These are phyloP conservation scores for Eupithecia vulgata DNA, from an alignment of 2,888 invertebrate species.

Conservation along the genomic window DNA sequence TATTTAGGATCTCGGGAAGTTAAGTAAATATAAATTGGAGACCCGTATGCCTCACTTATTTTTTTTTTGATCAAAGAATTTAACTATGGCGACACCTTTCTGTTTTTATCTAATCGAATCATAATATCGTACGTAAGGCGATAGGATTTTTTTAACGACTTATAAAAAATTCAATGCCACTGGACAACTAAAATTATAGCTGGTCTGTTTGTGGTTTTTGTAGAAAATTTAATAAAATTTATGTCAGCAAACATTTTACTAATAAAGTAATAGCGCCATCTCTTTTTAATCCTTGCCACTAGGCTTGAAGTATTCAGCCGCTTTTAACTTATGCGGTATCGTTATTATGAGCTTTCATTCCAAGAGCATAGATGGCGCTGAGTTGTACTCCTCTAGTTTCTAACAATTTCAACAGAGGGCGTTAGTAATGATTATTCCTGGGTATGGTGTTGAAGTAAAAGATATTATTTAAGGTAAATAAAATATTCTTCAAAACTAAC, in stretches of 20 bases:
- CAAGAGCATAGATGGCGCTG: constrained; percentile 35
- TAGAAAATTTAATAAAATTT: not conserved
- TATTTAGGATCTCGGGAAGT: not conserved
- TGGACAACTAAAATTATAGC: not conserved
- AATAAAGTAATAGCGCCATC: constrained; percentile 30
- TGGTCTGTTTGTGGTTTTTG: not conserved
- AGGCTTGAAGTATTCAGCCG: not conserved
- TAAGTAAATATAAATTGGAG: not conserved
- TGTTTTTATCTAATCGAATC: not conserved
- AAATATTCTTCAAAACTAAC: not conserved
- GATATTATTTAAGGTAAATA: not conserved
- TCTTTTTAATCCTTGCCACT: not conserved
- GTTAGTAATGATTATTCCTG: constrained; percentile 23
- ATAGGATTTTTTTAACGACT: not conserved
- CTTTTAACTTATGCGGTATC: not conserved
- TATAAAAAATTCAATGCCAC: too few species aligned
- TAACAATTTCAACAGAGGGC: constrained; percentile 43
- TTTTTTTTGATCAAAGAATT: not conserved
- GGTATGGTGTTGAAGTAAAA: not conserved
- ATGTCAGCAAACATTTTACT: not conserved
- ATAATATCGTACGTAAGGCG: not conserved
- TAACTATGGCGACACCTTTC: not conserved
- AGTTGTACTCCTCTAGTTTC: not conserved
- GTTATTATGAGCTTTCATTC: constrained; percentile 2
- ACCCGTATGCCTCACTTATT: not conserved